These are phyloP conservation scores for Onychostruthus taczanowskii DNA, from an alignment of 2,113 vertebrate genomes.

Conservation along the genomic window DNA sequence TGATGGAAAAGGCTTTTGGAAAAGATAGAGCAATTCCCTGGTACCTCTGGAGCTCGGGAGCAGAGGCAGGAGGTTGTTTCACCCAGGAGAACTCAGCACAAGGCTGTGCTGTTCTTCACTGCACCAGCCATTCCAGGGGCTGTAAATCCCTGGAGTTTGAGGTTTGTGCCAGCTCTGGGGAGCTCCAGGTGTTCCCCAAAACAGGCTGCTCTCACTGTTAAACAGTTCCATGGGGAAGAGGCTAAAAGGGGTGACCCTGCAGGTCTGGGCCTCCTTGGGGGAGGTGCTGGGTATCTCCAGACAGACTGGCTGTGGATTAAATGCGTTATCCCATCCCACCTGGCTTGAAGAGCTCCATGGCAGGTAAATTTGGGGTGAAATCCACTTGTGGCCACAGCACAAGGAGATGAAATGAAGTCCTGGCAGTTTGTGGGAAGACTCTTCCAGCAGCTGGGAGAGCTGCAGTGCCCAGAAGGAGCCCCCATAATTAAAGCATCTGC, in stretches of 20 bases:
- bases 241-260: background rate
- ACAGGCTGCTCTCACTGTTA: rapidly evolving
- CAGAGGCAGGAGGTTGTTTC: background rate
- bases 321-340: rapidly evolving
- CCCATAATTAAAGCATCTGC: background rate
- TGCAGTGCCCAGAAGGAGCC: background rate
- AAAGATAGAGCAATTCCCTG: background rate
- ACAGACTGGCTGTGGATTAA: background rate
- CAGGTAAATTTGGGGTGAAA: background rate
- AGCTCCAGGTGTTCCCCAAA: background rate
- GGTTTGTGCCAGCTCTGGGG: background rate
- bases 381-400: background rate
- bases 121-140: background rate
- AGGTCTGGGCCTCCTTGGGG: background rate
- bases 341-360: background rate
- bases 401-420: background rate
- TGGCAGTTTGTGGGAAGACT: background rate
- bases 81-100: background rate
- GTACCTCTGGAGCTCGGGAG: background rate
- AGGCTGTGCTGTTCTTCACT: background rate
- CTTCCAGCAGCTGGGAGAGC: background rate
- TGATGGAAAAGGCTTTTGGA: background rate
- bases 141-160: background rate
- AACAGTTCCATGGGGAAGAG: background rate
- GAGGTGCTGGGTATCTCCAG: background rate